These are phyloP conservation scores for Malurus alboscapulatus DNA, from an alignment of 2,113 vertebrate genomes.

Conservation along the genomic window DNA sequence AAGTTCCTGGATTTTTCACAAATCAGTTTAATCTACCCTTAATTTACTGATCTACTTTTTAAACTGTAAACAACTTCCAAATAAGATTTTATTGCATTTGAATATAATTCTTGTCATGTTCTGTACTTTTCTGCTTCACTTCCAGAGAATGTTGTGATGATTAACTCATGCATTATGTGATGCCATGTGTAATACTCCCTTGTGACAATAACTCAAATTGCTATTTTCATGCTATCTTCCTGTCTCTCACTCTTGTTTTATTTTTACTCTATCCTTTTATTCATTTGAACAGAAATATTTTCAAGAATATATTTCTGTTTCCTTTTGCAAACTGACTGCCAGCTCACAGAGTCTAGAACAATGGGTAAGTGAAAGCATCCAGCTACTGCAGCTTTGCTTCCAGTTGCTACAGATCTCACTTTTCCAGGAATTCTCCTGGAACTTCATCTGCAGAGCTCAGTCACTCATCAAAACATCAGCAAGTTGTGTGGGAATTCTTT, in stretches of 20 bases:
- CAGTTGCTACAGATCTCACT: neutral
- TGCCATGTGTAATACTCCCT: neutral
- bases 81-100: neutral
- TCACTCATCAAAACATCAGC: neutral
- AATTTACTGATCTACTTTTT: neutral
- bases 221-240: neutral
- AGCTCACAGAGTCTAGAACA: neutral
- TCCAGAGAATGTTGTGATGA: neutral
- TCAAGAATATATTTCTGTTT: neutral
- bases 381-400: neutral
- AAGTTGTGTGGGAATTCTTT: neutral
- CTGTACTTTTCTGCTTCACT: neutral
- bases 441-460: neutral
- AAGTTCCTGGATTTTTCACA: neutral
- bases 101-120: neutral
- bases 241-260: neutral
- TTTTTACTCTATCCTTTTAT: neutral
- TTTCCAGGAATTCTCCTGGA: neutral
- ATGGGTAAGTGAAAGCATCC: neutral
- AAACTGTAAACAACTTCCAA: neutral
- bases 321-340: neutral
- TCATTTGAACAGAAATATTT: neutral
- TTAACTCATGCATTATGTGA: neutral
- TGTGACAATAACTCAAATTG: neutral
- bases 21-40: neutral